Evolutionary conservation across 92 coral and sea anemone genomes (phyloP), one percentile per base, ranked within the genome.

Genomic region (Umimayanthus kanabou): DNA sequence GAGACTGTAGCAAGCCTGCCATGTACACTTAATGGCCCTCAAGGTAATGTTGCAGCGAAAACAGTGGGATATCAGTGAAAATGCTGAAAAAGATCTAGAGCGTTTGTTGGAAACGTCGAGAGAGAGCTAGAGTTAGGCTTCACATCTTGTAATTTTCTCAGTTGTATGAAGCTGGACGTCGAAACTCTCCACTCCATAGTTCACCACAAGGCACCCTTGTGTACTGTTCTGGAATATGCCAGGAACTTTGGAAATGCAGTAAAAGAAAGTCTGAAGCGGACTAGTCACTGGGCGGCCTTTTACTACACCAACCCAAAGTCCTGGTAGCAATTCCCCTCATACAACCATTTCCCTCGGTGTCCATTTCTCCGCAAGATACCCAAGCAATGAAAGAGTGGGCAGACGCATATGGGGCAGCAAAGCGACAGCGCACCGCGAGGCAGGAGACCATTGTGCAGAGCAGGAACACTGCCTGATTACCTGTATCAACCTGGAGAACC

Each of bases 141-240:
- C 80, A 43, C 20, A 16, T 39, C 80, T 43, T 0, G 18, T n/a
- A 76, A 43, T 4, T 28, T 67, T 9, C 53, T 47, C 53, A 47
- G 53, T 9, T 67, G 73, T 28, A 67, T n/a, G 73, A 67, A n/a
- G 6, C 25, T 55, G 39, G 89, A 76, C 30, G 80, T 76, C 7
- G 80, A 76, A 28, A 76, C 16, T 26, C 14, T 43, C n/a, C 80
- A 86, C 33, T 85, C 91, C 28, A 85, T 88, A 37, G 95, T 92
- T 1, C 93, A 92, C 77, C 90, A 87, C 88, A 92, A 92, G 74
- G 89, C 23, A 2, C 89, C 89, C 11, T 43, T 87, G 9, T 50
- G 85, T 77, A 81, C 85, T 4, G 70, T 87, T 15, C 71, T 82
- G 8, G 85, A 90, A 20, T 82, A 75, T 43, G 85, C 88, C 10